A percentile compares a stretch with the other conserved stretches of the same genome.
Evolutionary conservation across 2,888 invertebrate species (phyloP).

Genomic region (Nymphalis urticae): DNA sequence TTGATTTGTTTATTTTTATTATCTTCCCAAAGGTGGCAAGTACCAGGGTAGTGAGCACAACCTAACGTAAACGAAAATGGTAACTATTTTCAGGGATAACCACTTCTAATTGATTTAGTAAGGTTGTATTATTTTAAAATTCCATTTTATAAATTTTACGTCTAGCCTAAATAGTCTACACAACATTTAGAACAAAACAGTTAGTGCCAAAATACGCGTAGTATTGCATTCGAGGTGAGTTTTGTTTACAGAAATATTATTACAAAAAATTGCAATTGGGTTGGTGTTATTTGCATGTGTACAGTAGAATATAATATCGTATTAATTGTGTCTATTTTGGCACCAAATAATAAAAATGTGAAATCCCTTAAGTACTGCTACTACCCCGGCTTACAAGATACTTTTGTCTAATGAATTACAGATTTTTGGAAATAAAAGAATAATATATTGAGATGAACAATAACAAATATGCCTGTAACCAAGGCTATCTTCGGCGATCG

Average conservation of each 20-base stretch:
- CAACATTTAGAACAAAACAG: conserved; percentile 34
- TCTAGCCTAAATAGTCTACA: conserved; percentile 39
- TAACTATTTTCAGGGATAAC: conserved; percentile 80
- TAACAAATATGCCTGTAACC: conserved; percentile 78
- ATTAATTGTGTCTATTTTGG: conserved; percentile 39
- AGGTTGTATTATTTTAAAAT: conserved; percentile 26
- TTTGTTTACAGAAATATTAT: conserved; percentile 17
- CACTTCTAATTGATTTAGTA: conserved; percentile 52
- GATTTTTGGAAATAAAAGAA: conserved; percentile 58
- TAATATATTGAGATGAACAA: conserved; percentile 60
- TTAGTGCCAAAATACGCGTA: conserved; percentile 37
- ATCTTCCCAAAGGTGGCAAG: conserved; percentile 77
- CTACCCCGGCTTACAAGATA: conserved; percentile 69
- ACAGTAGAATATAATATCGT: conserved; percentile 11
- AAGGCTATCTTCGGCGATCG: conserved; percentile 64
- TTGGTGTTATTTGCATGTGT: conserved; percentile 7
- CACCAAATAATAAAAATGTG: conserved; percentile 54
- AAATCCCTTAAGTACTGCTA: conserved; percentile 68
- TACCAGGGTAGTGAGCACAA: conserved; percentile 78
- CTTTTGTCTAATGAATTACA: conserved; percentile 66
- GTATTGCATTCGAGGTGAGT: conserved; percentile 15
- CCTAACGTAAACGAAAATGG: conserved; percentile 75
- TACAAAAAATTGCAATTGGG: conserved; percentile 17
- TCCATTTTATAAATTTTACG: conserved; percentile 36
- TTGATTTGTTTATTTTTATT: conserved; percentile 74